Conservation (phyloP, 2,113 vertebrate species). For the Saimiri boliviensis region DNA sequence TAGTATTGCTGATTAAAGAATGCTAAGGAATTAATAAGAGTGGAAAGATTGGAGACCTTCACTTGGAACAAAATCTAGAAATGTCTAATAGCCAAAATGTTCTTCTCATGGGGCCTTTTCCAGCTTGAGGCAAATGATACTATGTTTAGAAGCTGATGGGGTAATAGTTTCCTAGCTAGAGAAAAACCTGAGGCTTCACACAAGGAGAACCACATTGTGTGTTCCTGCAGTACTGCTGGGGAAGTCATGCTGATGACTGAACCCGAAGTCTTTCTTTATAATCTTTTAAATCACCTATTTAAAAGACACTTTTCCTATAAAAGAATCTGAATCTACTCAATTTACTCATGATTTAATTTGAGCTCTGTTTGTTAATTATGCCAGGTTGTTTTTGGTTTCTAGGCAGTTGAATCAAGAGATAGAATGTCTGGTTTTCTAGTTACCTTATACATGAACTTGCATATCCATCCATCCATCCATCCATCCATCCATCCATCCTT, state of each 20-base stretch:
- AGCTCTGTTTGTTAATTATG: slow-evolving; percentile 37
- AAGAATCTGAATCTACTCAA: not conserved
- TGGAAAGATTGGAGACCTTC: slow-evolving; percentile 28
- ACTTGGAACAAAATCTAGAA: slow-evolving; percentile 23
- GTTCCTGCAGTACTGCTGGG: not conserved
- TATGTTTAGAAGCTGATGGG: slow-evolving; percentile 43
- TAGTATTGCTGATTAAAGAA: slow-evolving; percentile 21
- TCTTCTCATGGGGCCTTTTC: slow-evolving; percentile 33
- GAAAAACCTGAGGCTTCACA: not conserved
- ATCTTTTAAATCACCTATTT: slow-evolving; percentile 15
- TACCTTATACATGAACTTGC: not conserved
- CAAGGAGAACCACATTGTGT: not conserved
- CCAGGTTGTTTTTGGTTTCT: slow-evolving; percentile 24
- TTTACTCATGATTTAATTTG: not conserved
- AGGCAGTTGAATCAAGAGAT: not conserved
- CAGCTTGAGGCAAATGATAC: not conserved
- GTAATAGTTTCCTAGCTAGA: not conserved
- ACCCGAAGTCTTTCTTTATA: not conserved
- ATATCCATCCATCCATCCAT: not conserved
- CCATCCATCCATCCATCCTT: not conserved
- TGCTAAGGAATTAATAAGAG: slow-evolving; percentile 51
- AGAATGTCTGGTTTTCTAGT: not conserved
- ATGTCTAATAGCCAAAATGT: not conserved
- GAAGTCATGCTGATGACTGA: not conserved
- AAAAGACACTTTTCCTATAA: not conserved